A percentile compares a stretch with the other conserved stretches of the same genome.
Evolutionary conservation across 2,113 vertebrate genomes (phyloP).

Genomic region (Triplophysa rosa): DNA sequence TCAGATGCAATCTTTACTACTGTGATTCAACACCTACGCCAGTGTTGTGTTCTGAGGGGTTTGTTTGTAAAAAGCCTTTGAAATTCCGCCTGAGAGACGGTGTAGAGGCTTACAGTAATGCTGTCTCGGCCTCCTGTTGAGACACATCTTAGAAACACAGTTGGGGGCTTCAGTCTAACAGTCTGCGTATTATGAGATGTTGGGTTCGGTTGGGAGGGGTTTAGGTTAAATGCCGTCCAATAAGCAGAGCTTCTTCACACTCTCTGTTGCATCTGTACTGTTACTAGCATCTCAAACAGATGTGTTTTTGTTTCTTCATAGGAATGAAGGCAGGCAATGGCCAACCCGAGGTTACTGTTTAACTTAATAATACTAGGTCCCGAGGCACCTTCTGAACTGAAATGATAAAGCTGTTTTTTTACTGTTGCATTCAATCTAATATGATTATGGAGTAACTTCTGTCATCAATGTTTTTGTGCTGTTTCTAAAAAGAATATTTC

Average conservation of each 20-base stretch:
- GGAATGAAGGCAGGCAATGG: slow-evolving; percentile 16
- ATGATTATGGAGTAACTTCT: background rate
- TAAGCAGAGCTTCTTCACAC: slow-evolving; percentile 41
- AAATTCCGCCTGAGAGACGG: background rate
- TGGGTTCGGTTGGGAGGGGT: slow-evolving; percentile 7
- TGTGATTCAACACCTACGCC: slow-evolving; percentile 13
- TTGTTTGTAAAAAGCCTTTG: slow-evolving; percentile 11
- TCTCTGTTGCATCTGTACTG: slow-evolving; percentile 46
- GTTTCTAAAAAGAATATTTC: no score
- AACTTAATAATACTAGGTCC: background rate
- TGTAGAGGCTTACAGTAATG: slow-evolving; percentile 16
- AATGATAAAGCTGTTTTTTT: slow-evolving; percentile 19
- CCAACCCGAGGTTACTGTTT: slow-evolving; percentile 2
- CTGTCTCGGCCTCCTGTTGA: slow-evolving; percentile 6
- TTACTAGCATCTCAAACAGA: slow-evolving; percentile 43
- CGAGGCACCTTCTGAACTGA: background rate
- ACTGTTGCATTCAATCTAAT: slow-evolving; percentile 25
- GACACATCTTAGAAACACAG: slow-evolving; percentile 28
- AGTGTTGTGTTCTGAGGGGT: background rate
- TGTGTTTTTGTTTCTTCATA: slow-evolving; percentile 40
- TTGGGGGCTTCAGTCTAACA: slow-evolving; percentile 11
- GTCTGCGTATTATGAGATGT: background rate
- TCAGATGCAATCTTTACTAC: background rate
- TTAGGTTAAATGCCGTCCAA: slow-evolving; percentile 23
- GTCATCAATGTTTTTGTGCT: background rate